Evolutionary conservation across 2,797 vertebrate species (phyloP).

Genomic region (Gymnocypris eckloni): DNA sequence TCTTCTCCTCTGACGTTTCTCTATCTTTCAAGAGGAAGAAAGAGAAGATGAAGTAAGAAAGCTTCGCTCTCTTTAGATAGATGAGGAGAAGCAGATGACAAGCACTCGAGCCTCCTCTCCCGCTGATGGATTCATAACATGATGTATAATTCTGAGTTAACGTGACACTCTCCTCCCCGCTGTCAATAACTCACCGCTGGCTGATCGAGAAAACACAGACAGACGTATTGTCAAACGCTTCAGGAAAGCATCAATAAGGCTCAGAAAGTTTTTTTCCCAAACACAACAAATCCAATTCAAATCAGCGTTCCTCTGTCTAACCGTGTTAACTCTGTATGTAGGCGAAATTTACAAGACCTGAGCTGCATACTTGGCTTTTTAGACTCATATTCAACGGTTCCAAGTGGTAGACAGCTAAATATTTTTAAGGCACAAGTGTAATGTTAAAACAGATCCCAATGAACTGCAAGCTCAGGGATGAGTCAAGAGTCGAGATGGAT

Average conservation of each 20-base stretch:
- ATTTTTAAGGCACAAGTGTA: not conserved
- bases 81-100: slow-evolving; percentile 51
- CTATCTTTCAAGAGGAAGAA: slow-evolving; percentile 26
- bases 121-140: slow-evolving; percentile 67
- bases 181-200: slow-evolving; percentile 42
- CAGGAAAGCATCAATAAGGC: slow-evolving; percentile 16
- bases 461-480: not conserved
- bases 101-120: slow-evolving; percentile 56
- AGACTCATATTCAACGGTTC: not conserved
- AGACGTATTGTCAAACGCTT: slow-evolving; percentile 4
- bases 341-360: too few species aligned
- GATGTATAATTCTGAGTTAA: slow-evolving; percentile 58
- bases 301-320: not conserved
- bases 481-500: not conserved
- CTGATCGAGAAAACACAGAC: slow-evolving; percentile 43
- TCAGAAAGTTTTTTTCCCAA: slow-evolving; percentile 11
- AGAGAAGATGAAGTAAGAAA: slow-evolving; percentile 52
- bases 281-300: slow-evolving; percentile 8
- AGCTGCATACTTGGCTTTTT: not conserved
- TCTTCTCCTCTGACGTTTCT: slow-evolving; percentile 3
- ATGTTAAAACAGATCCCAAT: not conserved
- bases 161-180: slow-evolving; percentile 58
- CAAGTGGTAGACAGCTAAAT: not conserved
- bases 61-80: not conserved
- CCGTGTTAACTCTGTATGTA: not conserved